These are phyloP conservation scores for Zhengitettix transpicula DNA, from an alignment of 2,888 invertebrate species.

Conservation along the genomic window DNA sequence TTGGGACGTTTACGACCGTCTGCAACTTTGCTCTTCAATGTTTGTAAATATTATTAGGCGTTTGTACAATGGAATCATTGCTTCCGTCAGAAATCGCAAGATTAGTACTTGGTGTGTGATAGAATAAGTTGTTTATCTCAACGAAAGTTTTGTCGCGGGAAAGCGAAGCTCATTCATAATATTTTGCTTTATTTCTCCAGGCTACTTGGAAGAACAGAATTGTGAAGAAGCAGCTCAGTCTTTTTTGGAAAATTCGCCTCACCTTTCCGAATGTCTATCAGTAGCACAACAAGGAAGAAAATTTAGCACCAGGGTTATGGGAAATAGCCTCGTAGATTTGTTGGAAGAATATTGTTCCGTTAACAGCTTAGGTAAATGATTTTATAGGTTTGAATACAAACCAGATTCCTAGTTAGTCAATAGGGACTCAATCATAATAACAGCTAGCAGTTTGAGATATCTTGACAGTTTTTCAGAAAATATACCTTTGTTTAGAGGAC, in stretches of 20 bases:
- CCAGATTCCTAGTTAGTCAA: too few relatives aligned
- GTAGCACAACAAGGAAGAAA: background rate
- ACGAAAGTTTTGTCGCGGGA: too few relatives aligned
- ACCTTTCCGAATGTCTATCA: background rate
- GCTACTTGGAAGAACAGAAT: background rate
- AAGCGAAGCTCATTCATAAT: too few relatives aligned
- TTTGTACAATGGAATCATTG: background rate
- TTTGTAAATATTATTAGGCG: too few relatives aligned
- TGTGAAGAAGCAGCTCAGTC: background rate
- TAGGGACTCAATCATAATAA: too few relatives aligned
- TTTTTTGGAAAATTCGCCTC: background rate
- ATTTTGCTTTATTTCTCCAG: background rate
- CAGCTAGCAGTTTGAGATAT: too few relatives aligned
- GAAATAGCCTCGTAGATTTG: background rate
- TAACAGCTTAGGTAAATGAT: background rate
- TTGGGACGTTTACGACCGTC: too few relatives aligned
- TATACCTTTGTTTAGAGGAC: too few relatives aligned
- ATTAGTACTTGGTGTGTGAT: background rate
- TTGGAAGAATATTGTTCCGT: background rate
- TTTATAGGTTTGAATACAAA: background rate
- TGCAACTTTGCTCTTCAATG: too few relatives aligned
- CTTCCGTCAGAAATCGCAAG: background rate
- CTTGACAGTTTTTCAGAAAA: too few relatives aligned
- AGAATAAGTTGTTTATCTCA: too few relatives aligned
- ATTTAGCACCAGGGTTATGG: background rate